phyloP scores from a whole-genome alignment of 1,140 invertebrate species.

The Drosophila miranda region DNA sequence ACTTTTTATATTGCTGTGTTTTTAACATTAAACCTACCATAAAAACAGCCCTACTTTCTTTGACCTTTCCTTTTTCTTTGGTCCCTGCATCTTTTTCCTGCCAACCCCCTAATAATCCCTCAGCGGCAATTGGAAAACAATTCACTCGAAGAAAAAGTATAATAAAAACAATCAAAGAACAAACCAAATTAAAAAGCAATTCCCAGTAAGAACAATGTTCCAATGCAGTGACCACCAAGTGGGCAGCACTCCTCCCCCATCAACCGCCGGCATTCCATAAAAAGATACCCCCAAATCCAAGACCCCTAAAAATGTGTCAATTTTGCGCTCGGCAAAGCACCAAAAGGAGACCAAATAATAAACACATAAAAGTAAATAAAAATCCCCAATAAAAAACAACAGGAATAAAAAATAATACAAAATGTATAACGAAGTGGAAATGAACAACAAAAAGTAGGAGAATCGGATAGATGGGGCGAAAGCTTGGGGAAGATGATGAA shows the following conservation, averaged over 20 bases:
- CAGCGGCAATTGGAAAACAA: conserved; percentile 41
- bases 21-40: too few species aligned
- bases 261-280: neutral
- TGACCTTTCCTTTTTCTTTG: too few species aligned
- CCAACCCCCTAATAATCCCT: conserved; percentile 28
- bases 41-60: too few species aligned
- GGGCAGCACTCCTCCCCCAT: conserved; percentile 17
- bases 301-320: conserved; percentile 52
- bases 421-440: conserved; percentile 27
- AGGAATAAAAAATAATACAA: conserved; percentile 32
- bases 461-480: conserved; percentile 3
- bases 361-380: conserved; percentile 58
- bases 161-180: conserved; percentile 40
- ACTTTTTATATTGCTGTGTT: neutral
- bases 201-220: conserved; percentile 30
- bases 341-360: conserved; percentile 52
- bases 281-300: neutral
- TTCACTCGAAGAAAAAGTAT: conserved; percentile 30
- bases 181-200: conserved; percentile 51
- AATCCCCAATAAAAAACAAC: conserved; percentile 48
- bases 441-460: conserved; percentile 19
- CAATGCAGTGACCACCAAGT: conserved; percentile 32
- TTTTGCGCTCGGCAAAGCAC: conserved; percentile 64
- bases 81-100: too few species aligned
- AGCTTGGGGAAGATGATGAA: conserved; percentile 25